Evolutionary conservation across 2,888 invertebrate species (phyloP).

Genomic region (Platycheirus rosarum): DNA sequence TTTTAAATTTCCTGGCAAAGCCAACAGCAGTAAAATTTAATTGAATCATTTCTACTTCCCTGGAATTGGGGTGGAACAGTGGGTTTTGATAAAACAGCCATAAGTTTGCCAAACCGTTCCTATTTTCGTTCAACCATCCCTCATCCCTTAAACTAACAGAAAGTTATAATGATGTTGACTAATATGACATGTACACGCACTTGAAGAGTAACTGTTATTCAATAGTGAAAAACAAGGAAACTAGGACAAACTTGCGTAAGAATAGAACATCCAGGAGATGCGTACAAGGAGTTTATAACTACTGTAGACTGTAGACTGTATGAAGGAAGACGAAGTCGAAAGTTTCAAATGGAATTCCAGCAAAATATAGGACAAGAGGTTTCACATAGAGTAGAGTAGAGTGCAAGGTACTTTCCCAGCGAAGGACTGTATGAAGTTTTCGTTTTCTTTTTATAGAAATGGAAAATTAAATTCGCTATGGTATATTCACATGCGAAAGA

Average conservation of each 20-base stretch:
- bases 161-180: constrained; percentile 66
- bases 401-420: background rate
- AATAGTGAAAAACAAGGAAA: constrained; percentile 19
- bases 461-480: constrained; percentile 30
- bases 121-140: constrained; percentile 17
- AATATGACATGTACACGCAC: constrained; percentile 64
- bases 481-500: constrained; percentile 23
- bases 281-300: constrained; percentile 18
- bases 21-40: constrained; percentile 44
- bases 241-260: constrained; percentile 63
- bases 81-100: constrained; percentile 21
- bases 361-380: constrained; percentile 32
- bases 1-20: constrained; percentile 22
- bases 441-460: background rate
- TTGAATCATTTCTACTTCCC: constrained; percentile 49
- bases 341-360: constrained; percentile 17
- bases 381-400: background rate
- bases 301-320: background rate
- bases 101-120: background rate
- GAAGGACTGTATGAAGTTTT: constrained; percentile 5
- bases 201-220: constrained; percentile 46
- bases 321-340: constrained; percentile 17
- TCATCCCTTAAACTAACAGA: constrained; percentile 29
- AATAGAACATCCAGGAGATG: constrained; percentile 21
- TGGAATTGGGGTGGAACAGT: background rate